These are phyloP conservation scores for Magallana angulata DNA, from an alignment of 1,140 invertebrate species.

Conservation along the genomic window DNA sequence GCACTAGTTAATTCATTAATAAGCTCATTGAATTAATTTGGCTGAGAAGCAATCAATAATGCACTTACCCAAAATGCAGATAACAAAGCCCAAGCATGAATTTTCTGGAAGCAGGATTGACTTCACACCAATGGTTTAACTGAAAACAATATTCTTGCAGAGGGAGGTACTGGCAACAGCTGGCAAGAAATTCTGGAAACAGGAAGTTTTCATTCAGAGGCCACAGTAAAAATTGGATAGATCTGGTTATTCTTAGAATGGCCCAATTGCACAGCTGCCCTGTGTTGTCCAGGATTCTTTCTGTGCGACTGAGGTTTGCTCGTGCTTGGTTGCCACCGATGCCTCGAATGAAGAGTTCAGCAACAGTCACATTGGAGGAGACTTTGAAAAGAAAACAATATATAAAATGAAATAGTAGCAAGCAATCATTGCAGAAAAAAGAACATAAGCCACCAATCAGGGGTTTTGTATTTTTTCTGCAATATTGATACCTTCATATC, in stretches of 20 bases:
- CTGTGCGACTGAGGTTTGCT: slow-evolving; percentile 62
- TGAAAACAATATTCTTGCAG: slow-evolving; percentile 87
- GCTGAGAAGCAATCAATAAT: neutral
- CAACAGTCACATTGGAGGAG: slow-evolving; percentile 43
- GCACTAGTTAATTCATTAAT: no score
- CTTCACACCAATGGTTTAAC: slow-evolving; percentile 89
- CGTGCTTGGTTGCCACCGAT: slow-evolving; percentile 74
- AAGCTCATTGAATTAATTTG: no score
- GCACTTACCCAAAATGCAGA: slow-evolving; percentile 79
- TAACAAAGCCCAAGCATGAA: slow-evolving; percentile 83
- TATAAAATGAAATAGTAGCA: neutral
- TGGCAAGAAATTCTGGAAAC: slow-evolving; percentile 87
- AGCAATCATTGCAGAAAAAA: no score
- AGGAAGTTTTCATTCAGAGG: slow-evolving; percentile 87
- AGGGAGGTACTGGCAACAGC: slow-evolving; percentile 77
- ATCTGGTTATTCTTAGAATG: slow-evolving; percentile 80
- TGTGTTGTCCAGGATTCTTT: slow-evolving; percentile 62
- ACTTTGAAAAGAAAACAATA: no score
- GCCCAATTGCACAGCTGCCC: slow-evolving; percentile 70
- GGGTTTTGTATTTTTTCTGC: no score
- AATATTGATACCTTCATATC: no score
- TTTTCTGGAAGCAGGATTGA: slow-evolving; percentile 87
- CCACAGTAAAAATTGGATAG: slow-evolving; percentile 82
- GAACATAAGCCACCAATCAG: no score
- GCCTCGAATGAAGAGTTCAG: slow-evolving; percentile 75